These are phyloP conservation scores for Mylabris phalerata DNA, from an alignment of 1,140 invertebrate species.

Conservation along the genomic window DNA sequence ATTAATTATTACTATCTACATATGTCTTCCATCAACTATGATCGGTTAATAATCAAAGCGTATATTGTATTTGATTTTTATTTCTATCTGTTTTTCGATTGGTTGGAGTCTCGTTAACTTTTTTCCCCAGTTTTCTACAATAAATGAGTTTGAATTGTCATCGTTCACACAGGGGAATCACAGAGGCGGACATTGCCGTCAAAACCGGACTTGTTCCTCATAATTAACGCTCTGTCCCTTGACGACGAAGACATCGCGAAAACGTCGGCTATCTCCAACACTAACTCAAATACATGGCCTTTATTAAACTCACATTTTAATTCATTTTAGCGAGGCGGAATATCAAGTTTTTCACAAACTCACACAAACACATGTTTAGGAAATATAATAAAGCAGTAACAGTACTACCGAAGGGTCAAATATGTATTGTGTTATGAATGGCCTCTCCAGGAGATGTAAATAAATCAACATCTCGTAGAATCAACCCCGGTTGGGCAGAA, in stretches of 20 bases:
- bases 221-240: slow-evolving; percentile 27
- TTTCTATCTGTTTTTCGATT: too few relatives aligned
- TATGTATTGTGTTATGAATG: slow-evolving; percentile 22
- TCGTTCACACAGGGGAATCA: not conserved
- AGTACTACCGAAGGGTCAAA: slow-evolving; percentile 19
- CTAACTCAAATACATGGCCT: slow-evolving; percentile 26
- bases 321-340: slow-evolving; percentile 19
- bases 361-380: too few relatives aligned
- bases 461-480: slow-evolving; percentile 18
- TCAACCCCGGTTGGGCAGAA: not conserved
- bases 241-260: slow-evolving; percentile 24
- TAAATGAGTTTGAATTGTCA: too few relatives aligned
- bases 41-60: too few relatives aligned
- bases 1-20: too few relatives aligned
- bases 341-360: slow-evolving; percentile 11
- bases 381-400: too few relatives aligned
- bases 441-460: slow-evolving; percentile 20
- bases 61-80: too few relatives aligned
- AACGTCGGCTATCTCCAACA: slow-evolving; percentile 8
- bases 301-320: slow-evolving; percentile 31
- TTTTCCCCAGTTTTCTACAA: too few relatives aligned
- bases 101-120: too few relatives aligned
- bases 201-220: slow-evolving; percentile 26
- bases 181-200: slow-evolving; percentile 1
- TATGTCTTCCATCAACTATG: too few relatives aligned